A percentile compares a stretch with the other conserved stretches of the same genome.
Conservation (phyloP, 1,140 invertebrate genomes). For the Cherax destructor region DNA sequence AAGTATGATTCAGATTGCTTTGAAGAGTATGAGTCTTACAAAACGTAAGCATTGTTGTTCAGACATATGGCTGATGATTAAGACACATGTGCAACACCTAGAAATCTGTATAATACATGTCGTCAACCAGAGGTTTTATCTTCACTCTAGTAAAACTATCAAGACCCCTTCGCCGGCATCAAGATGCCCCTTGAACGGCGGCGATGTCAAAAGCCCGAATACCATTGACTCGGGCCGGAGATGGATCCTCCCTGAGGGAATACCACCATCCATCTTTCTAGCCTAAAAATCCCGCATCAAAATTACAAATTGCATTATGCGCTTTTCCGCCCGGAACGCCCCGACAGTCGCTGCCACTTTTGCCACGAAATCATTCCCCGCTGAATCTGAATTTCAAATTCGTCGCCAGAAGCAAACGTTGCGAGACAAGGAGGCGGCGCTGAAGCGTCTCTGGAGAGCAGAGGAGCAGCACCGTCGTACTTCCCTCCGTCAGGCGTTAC, state of each 20-base stretch:
- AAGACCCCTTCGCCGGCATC: no score
- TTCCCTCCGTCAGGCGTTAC: background rate
- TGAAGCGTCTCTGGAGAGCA: constrained; percentile 2
- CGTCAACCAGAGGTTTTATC: no score
- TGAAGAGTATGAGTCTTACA: no score
- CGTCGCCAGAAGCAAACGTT: constrained; percentile 36
- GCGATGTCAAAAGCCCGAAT: no score
- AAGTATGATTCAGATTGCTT: no score
- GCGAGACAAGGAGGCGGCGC: constrained; percentile 27
- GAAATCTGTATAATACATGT: no score
- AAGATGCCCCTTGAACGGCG: no score
- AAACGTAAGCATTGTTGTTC: no score
- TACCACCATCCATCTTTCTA: background rate
- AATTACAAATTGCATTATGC: constrained; percentile 59
- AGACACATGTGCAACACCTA: no score
- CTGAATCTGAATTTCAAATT: constrained; percentile 47
- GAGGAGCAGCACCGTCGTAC: background rate
- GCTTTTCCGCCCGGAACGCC: constrained; percentile 50
- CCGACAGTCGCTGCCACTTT: constrained; percentile 39
- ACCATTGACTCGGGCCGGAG: no score
- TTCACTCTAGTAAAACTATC: no score
- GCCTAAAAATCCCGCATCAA: constrained; percentile 42
- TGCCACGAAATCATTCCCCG: constrained; percentile 37
- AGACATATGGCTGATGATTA: no score
- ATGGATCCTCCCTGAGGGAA: background rate